These are phyloP conservation scores for Carollia perspicillata DNA, from an alignment of 2,113 vertebrate species.

Conservation along the genomic window DNA sequence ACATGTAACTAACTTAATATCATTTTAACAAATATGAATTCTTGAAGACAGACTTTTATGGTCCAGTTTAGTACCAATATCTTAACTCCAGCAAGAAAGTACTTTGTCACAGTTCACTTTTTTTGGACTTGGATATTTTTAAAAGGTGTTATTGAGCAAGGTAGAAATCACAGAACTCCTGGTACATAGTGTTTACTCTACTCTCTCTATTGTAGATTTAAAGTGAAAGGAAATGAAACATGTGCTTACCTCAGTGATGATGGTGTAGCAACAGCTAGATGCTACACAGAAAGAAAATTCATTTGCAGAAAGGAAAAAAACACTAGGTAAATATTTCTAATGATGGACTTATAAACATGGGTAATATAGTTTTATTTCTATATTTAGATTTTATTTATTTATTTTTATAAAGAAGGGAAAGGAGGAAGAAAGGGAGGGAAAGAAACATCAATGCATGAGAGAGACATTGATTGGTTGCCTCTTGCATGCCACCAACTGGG, in stretches of 20 bases:
- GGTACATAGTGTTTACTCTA: not conserved
- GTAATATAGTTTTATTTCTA: no score
- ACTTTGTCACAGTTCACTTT: not conserved
- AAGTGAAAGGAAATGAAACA: not conserved
- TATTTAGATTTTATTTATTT: no score
- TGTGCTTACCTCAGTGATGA: constrained; percentile 25
- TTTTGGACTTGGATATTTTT: not conserved
- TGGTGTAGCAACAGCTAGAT: not conserved
- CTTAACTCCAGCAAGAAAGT: not conserved
- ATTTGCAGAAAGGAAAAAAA: not conserved
- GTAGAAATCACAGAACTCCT: not conserved
- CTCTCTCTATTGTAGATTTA: not conserved
- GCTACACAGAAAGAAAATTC: constrained; percentile 38
- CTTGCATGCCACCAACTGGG: no score
- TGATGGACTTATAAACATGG: not conserved
- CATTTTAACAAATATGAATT: not conserved
- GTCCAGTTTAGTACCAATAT: not conserved
- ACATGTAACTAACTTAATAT: not conserved
- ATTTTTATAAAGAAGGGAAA: no score
- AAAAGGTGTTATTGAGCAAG: not conserved
- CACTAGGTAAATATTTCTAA: not conserved
- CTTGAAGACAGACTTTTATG: not conserved
- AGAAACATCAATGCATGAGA: no score
- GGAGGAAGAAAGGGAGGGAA: no score
- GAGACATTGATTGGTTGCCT: no score